These are phyloP conservation scores for Neodiprion fabricii DNA, from an alignment of 1,140 invertebrate genomes.

Conservation along the genomic window DNA sequence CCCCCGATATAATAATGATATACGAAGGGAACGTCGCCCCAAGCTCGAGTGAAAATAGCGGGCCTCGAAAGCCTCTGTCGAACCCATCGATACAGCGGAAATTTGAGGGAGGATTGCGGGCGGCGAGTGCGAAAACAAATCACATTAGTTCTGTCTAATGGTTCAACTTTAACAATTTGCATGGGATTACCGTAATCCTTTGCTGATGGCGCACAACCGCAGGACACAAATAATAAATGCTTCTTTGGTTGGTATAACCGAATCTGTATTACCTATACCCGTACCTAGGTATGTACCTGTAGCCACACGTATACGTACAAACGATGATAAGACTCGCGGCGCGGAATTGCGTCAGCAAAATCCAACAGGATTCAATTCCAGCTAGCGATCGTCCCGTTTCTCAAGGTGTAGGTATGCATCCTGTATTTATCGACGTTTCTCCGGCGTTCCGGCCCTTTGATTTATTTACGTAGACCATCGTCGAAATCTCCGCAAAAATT, in stretches of 20 bases:
- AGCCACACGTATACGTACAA: too few relatives aligned
- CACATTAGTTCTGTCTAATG: constrained; percentile 48
- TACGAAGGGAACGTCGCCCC: too few relatives aligned
- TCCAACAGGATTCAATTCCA: too few relatives aligned
- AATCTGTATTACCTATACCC: neutral
- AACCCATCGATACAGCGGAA: constrained; percentile 48
- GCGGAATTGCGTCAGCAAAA: too few relatives aligned
- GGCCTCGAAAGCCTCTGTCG: constrained; percentile 35
- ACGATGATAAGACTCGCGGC: too few relatives aligned
- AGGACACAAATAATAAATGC: constrained; percentile 43
- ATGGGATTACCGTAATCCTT: constrained; percentile 49
- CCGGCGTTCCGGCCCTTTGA: too few relatives aligned
- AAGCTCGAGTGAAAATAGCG: neutral
- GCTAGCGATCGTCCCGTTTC: too few relatives aligned
- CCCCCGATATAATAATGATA: neutral
- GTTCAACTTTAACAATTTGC: constrained; percentile 54
- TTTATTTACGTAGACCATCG: too few relatives aligned
- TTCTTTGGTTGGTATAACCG: constrained; percentile 16
- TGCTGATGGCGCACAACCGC: constrained; percentile 26
- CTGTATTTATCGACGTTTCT: too few relatives aligned
- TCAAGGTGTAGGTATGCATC: too few relatives aligned
- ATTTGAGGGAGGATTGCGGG: constrained; percentile 26
- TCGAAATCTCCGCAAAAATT: too few relatives aligned
- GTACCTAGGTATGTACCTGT: too few relatives aligned
- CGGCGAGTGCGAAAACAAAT: constrained; percentile 35